Conservation (phyloP, 2,797 vertebrate species). For the Arremon brunneinucha region DNA sequence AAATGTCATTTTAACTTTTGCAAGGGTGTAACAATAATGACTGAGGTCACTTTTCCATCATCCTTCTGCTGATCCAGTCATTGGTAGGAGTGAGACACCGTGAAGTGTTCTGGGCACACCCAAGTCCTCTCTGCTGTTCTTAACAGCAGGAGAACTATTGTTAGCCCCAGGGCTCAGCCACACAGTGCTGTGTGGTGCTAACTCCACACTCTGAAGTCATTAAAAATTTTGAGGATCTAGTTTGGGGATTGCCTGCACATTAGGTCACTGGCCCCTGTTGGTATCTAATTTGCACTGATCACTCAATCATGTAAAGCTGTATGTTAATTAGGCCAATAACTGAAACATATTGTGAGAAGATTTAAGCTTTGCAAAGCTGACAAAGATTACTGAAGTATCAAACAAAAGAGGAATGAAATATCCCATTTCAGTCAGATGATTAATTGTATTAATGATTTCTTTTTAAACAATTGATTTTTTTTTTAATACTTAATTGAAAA, state of each 20-base stretch:
- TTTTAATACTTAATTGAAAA: not conserved
- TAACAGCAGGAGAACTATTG: not conserved
- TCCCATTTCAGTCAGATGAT: not conserved
- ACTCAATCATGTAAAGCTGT: slow-evolving; percentile 1
- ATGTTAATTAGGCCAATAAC: slow-evolving; percentile 8
- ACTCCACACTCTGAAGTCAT: not conserved
- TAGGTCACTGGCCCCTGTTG: not conserved
- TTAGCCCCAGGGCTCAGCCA: not conserved
- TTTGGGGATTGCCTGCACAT: not conserved
- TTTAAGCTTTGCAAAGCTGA: not conserved
- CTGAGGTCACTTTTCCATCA: not conserved
- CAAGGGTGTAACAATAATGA: not conserved
- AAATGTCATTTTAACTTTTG: not conserved
- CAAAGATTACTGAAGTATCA: not conserved
- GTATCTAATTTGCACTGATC: not conserved
- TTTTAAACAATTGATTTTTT: not conserved
- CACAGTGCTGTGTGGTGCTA: not conserved
- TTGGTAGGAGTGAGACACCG: not conserved
- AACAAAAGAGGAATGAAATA: not conserved
- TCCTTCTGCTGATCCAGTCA: not conserved
- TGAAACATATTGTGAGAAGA: not conserved
- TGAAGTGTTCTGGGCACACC: not conserved
- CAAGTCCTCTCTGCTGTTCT: not conserved
- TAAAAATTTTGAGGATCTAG: not conserved
- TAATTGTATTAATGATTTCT: not conserved